Conservation (phyloP, 2,888 invertebrate genomes). For the Xylota sylvarum region DNA sequence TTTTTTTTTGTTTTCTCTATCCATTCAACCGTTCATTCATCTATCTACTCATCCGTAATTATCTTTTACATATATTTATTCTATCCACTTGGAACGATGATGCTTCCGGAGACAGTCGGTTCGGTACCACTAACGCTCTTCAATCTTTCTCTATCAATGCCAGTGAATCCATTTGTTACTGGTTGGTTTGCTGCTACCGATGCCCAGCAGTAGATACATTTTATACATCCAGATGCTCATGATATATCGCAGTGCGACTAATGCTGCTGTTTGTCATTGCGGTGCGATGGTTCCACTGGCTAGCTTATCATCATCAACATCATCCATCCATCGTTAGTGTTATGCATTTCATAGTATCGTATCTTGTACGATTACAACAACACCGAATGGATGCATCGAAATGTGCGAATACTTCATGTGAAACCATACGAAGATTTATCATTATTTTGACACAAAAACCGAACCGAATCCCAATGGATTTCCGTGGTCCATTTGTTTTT, state of each 20-base stretch:
- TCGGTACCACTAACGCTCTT: background rate
- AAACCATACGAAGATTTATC: conserved; percentile 55
- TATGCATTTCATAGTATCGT: conserved; percentile 19
- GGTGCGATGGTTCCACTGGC: conserved; percentile 22
- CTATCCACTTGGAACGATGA: conserved; percentile 40
- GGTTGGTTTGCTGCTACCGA: conserved; percentile 32
- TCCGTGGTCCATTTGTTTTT: conserved; percentile 32
- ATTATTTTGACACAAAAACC: conserved; percentile 59
- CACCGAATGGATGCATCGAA: conserved; percentile 18
- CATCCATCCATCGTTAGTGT: conserved; percentile 52
- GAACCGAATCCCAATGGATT: conserved; percentile 47
- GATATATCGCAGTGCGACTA: conserved; percentile 65
- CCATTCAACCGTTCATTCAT: conserved; percentile 28
- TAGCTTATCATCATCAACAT: conserved; percentile 69
- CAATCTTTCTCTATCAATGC: conserved; percentile 36
- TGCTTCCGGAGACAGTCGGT: conserved; percentile 53
- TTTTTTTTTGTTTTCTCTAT: background rate
- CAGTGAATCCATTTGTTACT: conserved; percentile 52
- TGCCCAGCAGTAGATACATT: conserved; percentile 18
- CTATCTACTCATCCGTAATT: conserved; percentile 50
- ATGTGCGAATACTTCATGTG: conserved; percentile 54
- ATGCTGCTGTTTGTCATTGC: conserved; percentile 63
- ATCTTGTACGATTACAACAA: conserved; percentile 10
- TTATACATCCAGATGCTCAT: conserved; percentile 48
- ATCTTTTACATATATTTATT: conserved; percentile 24